A percentile compares a stretch with the other conserved stretches of the same genome.
Conservation (phyloP, 2,113 vertebrate species). For the Oncorhynchus keta region DNA sequence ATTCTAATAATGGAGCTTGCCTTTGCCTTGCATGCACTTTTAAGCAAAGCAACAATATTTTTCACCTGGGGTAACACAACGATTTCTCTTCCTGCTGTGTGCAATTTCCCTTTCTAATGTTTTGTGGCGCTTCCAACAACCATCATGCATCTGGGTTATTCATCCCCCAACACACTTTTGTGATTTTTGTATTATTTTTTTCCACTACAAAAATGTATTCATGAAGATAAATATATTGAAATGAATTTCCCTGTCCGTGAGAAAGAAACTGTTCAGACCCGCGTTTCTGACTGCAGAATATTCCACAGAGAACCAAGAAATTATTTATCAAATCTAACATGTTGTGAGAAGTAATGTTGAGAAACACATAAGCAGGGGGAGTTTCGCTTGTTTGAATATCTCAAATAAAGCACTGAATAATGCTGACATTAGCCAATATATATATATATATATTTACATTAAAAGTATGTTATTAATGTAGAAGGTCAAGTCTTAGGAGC, state of each 20-base stretch:
- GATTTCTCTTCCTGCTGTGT: conserved; percentile 79
- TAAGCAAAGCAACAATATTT: conserved; percentile 94
- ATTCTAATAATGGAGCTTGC: conserved; percentile 99
- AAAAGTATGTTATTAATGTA: too few species aligned
- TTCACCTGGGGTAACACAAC: conserved; percentile 88
- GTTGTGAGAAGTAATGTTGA: conserved; percentile 57
- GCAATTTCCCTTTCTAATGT: conserved; percentile 82
- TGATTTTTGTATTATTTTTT: conserved; percentile 71
- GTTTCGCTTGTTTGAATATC: conserved; percentile 36
- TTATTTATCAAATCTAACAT: conserved; percentile 69
- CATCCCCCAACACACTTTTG: conserved; percentile 54
- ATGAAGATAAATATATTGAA: conserved; percentile 81
- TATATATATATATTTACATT: too few species aligned
- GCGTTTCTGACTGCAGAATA: conserved; percentile 59
- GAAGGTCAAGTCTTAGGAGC: too few species aligned
- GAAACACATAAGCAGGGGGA: neutral
- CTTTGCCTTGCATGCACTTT: conserved; percentile 97
- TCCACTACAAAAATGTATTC: conserved; percentile 70
- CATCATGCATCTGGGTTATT: conserved; percentile 39
- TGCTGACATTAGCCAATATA: neutral
- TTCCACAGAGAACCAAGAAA: conserved; percentile 61
- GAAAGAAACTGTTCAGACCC: conserved; percentile 52
- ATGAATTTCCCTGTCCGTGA: conserved; percentile 75
- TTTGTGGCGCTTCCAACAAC: conserved; percentile 68
- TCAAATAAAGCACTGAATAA: conserved; percentile 6